phyloP scores from a whole-genome alignment of 1,140 invertebrate genomes.

The Trichonephila clavata region DNA sequence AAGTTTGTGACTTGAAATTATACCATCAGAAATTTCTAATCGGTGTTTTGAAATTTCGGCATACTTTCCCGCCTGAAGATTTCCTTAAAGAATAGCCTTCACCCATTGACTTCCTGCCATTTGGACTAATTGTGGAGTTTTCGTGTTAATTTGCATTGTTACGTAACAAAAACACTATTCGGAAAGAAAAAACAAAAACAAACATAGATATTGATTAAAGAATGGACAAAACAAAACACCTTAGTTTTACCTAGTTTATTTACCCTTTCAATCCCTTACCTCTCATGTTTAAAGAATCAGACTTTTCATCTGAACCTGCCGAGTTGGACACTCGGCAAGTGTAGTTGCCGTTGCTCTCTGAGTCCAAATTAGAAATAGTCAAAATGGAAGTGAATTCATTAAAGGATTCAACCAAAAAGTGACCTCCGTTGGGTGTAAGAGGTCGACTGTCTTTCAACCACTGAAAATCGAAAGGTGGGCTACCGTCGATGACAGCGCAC shows the following conservation, averaged over 20 bases:
- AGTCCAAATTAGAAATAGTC: constrained; percentile 63
- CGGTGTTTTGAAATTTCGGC: too few relatives aligned
- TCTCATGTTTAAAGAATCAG: constrained; percentile 45
- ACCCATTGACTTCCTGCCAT: too few relatives aligned
- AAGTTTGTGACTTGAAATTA: too few relatives aligned
- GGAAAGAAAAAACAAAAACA: not conserved
- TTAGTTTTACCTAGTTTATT: too few relatives aligned
- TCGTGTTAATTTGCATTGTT: not conserved
- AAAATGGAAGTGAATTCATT: constrained; percentile 80
- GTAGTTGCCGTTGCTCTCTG: constrained; percentile 77
- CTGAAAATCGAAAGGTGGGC: constrained; percentile 77
- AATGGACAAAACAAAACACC: not conserved
- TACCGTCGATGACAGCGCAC: constrained; percentile 77
- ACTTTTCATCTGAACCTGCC: constrained; percentile 46
- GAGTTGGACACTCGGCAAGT: constrained; percentile 77
- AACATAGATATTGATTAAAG: not conserved
- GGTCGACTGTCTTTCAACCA: constrained; percentile 76
- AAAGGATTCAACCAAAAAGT: constrained; percentile 1
- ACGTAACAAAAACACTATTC: not conserved
- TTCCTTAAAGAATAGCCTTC: too few relatives aligned
- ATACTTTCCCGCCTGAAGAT: too few relatives aligned
- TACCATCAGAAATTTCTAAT: too few relatives aligned
- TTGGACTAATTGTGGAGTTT: too few relatives aligned
- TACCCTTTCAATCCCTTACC: not conserved
- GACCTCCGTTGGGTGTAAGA: not conserved